These are phyloP conservation scores for Caenorhabditis latens DNA, from an alignment of 1,140 invertebrate genomes.

Conservation along the genomic window DNA sequence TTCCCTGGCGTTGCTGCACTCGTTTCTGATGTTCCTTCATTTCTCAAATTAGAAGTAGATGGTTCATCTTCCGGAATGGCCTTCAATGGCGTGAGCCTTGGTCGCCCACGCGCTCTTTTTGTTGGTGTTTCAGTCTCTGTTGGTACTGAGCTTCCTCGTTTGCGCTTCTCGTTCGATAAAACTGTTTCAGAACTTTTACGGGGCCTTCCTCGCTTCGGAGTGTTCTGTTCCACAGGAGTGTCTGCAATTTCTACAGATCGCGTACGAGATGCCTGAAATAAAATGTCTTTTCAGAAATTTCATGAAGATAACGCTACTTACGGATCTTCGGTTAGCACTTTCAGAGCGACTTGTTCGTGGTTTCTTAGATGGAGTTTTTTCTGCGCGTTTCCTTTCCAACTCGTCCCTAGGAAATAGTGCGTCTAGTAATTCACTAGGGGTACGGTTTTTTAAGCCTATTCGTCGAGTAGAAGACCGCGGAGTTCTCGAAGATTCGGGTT, in stretches of 20 bases:
- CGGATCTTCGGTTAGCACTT: neutral
- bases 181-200: neutral
- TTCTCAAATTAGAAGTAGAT: neutral
- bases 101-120: neutral
- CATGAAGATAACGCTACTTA: neutral
- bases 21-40: neutral
- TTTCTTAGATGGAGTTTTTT: neutral
- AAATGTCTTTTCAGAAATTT: neutral
- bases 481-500: too few relatives aligned
- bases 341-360: neutral
- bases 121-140: neutral
- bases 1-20: neutral
- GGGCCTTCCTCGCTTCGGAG: constrained; percentile 8
- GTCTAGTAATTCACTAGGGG: too few relatives aligned
- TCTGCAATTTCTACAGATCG: too few relatives aligned
- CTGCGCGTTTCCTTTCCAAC: too few relatives aligned
- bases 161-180: neutral
- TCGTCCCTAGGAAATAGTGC: too few relatives aligned
- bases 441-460: too few relatives aligned
- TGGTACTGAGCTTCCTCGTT: neutral
- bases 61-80: constrained; percentile 11
- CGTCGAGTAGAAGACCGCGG: too few relatives aligned
- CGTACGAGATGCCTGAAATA: neutral
- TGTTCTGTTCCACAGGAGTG: neutral
- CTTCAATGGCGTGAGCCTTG: neutral